A percentile compares a stretch with the other conserved stretches of the same genome.
Conservation (phyloP, 2,888 invertebrate genomes). For the Orgyia antiqua region DNA sequence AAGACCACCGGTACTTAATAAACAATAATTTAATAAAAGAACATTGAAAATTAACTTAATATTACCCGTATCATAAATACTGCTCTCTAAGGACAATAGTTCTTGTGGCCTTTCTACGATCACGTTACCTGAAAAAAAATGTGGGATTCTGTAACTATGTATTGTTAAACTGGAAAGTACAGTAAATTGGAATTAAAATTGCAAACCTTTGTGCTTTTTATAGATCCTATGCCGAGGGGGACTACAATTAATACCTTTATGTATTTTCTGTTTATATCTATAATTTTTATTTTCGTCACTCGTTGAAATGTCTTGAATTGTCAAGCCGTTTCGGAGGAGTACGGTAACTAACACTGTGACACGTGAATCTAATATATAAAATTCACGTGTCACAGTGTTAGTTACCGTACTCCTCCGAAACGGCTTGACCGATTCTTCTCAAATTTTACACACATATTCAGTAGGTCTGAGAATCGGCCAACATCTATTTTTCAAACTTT, state of each 20-base stretch:
- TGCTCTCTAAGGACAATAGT: conserved; percentile 6
- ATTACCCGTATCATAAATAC: conserved; percentile 2
- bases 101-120: neutral
- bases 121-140: conserved; percentile 2
- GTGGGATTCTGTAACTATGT: neutral
- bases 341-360: too few species aligned
- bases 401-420: too few species aligned
- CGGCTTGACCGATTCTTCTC: too few species aligned
- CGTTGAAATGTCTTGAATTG: neutral
- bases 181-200: too few species aligned
- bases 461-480: too few species aligned
- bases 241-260: neutral
- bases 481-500: too few species aligned
- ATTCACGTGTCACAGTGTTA: too few species aligned
- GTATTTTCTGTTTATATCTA: neutral
- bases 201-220: neutral
- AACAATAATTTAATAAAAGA: neutral
- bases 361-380: too few species aligned
- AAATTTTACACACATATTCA: too few species aligned
- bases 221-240: conserved; percentile 2
- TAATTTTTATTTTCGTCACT: neutral
- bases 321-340: too few species aligned
- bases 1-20: too few species aligned
- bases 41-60: neutral
- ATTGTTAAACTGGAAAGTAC: too few species aligned